Base-by-base conservation (phyloP, 2,113 vertebrate genomes). In the Tylochromis polylepis region DNA sequence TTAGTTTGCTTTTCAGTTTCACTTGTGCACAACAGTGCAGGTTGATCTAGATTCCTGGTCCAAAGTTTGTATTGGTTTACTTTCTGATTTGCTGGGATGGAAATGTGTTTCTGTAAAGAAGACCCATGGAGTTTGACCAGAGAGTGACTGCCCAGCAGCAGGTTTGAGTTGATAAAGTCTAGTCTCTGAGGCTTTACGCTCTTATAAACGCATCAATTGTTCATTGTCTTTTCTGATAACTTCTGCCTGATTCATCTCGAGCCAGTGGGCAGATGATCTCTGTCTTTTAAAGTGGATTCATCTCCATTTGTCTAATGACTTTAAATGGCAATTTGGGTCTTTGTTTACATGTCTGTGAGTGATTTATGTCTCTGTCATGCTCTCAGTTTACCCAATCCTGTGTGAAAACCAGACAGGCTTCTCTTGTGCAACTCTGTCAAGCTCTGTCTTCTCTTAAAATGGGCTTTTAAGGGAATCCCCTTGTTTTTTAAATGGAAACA, bases 71-170 rank as follows among this genome's bases (percentile, higher is more conserved):
- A 4, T 8, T 22, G 20, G 11, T 36, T 87, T 57, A 36, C 6
- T 9, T 81, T 31, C 55, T 79, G 57, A 79, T 85, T 90, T 88
- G 82, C 83, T 85, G 79, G 83, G 53, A 31, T 11, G 9, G 53
- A 29, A 88, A 79, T 58, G 49, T 34, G n/a, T 59, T 84, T 87
- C 60, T 65, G 84, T 82, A 84, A 90, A 91, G 79, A 86, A 51
- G 22, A 2, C 29, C 8, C 2, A 1, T 85, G 89, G 88, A 93
- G 79, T 93, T 91, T 92, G 87, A 86, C 67, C 88, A 82, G 41
- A 62, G 22, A n/a, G 46, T 27, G 88, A 24, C 49, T 55, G 87
- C 81, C 80, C 84, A 62, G 89, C 82, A 75, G 89, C 85, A 77
- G 67, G n/a, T 77, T 84, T 41, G 22, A 5, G 46, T 27, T 20